These are phyloP conservation scores for Zoanthus sansibaricus DNA, from an alignment of 92 coral and sea anemone species.

Conservation along the genomic window DNA sequence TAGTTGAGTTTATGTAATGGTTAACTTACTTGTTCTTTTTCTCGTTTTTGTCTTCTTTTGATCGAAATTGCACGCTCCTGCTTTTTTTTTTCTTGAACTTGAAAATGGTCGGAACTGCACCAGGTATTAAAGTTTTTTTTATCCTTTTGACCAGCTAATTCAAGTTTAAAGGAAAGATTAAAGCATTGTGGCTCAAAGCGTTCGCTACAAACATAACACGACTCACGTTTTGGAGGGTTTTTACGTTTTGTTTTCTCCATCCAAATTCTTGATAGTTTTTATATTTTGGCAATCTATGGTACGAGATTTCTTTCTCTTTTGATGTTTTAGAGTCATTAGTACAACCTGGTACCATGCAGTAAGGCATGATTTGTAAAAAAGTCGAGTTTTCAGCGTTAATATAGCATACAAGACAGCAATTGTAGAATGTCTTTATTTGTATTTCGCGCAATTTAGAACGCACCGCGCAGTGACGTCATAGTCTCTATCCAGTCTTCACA, in stretches of 20 bases:
- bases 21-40: constrained; percentile 5
- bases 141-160: constrained; percentile 25
- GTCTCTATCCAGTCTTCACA: constrained; percentile 21
- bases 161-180: constrained; percentile 23
- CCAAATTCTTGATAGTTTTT: constrained; percentile 7
- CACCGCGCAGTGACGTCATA: not conserved
- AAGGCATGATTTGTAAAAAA: constrained; percentile 10
- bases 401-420: not conserved
- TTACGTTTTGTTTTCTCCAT: constrained; percentile 1
- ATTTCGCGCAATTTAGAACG: constrained; percentile 9
- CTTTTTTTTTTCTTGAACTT: constrained; percentile 18
- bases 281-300: constrained; percentile 2
- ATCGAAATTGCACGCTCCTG: not conserved
- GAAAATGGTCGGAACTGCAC: constrained; percentile 33
- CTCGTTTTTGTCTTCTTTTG: not conserved
- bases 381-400: not conserved
- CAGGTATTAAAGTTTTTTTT: constrained; percentile 13
- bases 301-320: constrained; percentile 22
- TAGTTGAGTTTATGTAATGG: not conserved
- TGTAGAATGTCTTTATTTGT: not conserved
- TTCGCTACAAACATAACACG: constrained; percentile 39
- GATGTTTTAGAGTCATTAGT: constrained; percentile 7
- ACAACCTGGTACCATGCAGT: constrained; percentile 17
- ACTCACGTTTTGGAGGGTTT: constrained; percentile 31
- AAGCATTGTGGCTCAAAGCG: constrained; percentile 36